Base-by-base conservation (phyloP, 2,888 invertebrate genomes). In the Eledona agricola region DNA sequence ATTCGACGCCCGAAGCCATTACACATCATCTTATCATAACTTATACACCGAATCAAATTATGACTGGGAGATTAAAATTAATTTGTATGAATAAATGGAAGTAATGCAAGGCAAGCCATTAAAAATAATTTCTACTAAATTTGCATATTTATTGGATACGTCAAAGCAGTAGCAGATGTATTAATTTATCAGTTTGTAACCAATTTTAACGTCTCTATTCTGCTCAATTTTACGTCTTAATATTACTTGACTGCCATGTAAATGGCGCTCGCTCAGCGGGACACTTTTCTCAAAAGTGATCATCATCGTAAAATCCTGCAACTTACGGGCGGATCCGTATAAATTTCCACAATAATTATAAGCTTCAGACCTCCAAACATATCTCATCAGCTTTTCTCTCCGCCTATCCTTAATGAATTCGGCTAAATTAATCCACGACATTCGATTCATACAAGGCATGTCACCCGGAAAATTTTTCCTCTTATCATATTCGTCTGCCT, bases 81-180 rank as follows among this genome's bases (percentile, higher is more conserved):
- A 61, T 61, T 59, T 61, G 59, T 59, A 59, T 51, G 57, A 54
- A 59, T 61, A 56, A 57, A 60, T 55, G 58, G n/a, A n/a, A 20
- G 22, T 58, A 58, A 62, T 62, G 57, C 47, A 37, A 51, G 31
- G 46, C 51, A 47, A 22, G 53, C 51, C 57, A 58, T 61, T 63
- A 59, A 60, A 59, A 55, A 59, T 62, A 60, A 59, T 60, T 58
- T 60, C 52, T 51, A 40, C 29, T 43, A 53, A 57, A 63, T 64
- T 64, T 59, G 53, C 62, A 62, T 64, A 60, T 64, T 64, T 64
- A 64, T 64, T 62, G 62, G 54, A 64, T 59, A 59, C 45, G 59
- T 57, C 55, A 55, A 54, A 28, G 56, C 54, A 16, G 55, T 55
- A 54, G 50, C 28, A 37, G 54, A 56, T 56, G 56, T 55, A 60